Evolutionary conservation across 2,888 invertebrate genomes (phyloP), one percentile per base, ranked within the genome.

Genomic region (Trisateles emortualis): DNA sequence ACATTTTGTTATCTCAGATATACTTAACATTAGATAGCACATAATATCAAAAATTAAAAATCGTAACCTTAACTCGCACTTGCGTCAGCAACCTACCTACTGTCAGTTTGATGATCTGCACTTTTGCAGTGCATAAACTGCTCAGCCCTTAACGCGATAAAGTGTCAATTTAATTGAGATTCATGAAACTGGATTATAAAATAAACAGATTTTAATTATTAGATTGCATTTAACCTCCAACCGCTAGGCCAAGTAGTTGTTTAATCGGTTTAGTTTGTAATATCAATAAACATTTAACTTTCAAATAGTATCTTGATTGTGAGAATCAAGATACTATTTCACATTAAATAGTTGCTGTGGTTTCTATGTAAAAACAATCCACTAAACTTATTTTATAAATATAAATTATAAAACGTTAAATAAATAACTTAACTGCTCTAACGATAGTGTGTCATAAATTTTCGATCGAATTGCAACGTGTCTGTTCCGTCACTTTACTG

Each of bases 401-500:
- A 9, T 29, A 4, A 24, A 36, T 51, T 38, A 44, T 33, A 33
- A 51, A 41, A 41, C 16, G 33, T 52, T 40, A 17, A 51, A 39
- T 38, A 43, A 39, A 9, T 11, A n/a, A 13, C 33, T 26, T 47
- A 38, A 47, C 11, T 40, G 33, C 22, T 40, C 32, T 32, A 24
- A 40, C 22, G n/a, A 19, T 39, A n/a, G 11, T 32, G 39, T 26
- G 29, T 40, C 33, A 47, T 46, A 47, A 47, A 16, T 16, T 24
- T 32, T 59, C 48, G 41, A 26, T 44, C 19, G 30, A 33, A 52
- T 48, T 54, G 57, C 56, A 44, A 26, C 39, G 24, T 58, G 55
- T 57, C 42, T 55, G 26, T 65, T 58, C 49, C 46, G 58, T 60
- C 61, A 62, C 57, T 47, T 59, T 65, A 63, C 68, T 74, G 54